Base-by-base conservation (phyloP, 2,888 invertebrate species). In the Drosophila limbata region DNA sequence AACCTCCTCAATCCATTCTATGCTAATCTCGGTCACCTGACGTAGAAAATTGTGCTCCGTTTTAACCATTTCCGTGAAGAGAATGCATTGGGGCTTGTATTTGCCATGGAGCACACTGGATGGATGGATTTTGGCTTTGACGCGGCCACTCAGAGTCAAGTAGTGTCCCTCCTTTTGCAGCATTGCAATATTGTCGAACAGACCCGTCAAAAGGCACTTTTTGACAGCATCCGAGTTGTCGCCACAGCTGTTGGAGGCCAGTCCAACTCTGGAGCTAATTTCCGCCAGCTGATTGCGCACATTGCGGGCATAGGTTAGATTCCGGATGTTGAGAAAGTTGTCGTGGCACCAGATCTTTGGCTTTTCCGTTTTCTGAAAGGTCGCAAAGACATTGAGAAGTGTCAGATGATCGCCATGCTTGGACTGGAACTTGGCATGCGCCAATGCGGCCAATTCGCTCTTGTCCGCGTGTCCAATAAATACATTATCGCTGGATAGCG, bases 341-440 rank as follows among this genome's bases (percentile, higher is more conserved):
- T 98, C 97, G 90, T 95, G 95, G 90, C 98, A 98, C 97, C 98
- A 98, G 92, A 92, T 66, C 93, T 95, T 96, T 86, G 95, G 95
- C 72, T 95, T 94, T 4, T 95, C 94, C 0, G 95, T 94, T 88
- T 95, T 95, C 81, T 94, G 94, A 92, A 95, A 98, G 4, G 95
- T 96, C 87, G 95, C 95, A 91, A 95, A 98, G 39, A 98, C 96
- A 92, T 98, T 99, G 13, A 99, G 93, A 59, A 98, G 93, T 1
- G 97, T 98, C 45, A 99, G 93, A 90, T 98, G 98, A 92, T 99
- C 99, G 11, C 99, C 99, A 78, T 96, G 95, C 19, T 95, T 94
- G 0, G 98, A 96, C 63, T 95, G 92, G 91, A 98, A 98, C 93
- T 98, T 98, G 84, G 94, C 94, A 74, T 94, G 93, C 0, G 95